Percentiles rank a stretch among this genome's conserved stretches.
These are phyloP conservation scores for Akabosia matsudoensis DNA, from an alignment of 1,140 invertebrate genomes.

Conservation along the genomic window DNA sequence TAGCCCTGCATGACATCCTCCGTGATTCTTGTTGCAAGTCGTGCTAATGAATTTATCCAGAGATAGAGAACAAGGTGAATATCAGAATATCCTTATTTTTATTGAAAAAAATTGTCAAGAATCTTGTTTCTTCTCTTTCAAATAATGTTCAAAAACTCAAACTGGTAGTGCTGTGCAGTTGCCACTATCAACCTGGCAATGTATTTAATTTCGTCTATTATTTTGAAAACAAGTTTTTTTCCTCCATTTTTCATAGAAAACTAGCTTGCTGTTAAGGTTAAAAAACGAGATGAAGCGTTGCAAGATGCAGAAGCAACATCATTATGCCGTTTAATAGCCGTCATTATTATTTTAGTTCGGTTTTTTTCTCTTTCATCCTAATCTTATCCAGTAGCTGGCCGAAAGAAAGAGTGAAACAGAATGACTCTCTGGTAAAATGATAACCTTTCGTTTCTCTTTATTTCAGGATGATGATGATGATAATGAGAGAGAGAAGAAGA, in stretches of 20 bases:
- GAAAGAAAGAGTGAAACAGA: no score
- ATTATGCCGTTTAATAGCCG: conserved; percentile 12
- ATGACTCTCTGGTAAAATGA: no score
- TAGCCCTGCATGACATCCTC: no score
- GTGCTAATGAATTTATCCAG: conserved; percentile 1
- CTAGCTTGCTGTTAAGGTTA: neutral
- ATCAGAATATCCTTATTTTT: no score
- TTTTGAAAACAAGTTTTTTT: conserved; percentile 21
- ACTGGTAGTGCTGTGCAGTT: no score
- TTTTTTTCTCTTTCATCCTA: conserved; percentile 14
- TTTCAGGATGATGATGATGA: no score
- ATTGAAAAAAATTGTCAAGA: no score
- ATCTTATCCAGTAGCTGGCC: conserved; percentile 15
- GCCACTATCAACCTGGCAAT: no score
- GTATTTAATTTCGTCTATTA: conserved; percentile 21
- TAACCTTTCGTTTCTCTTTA: no score
- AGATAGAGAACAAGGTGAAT: neutral
- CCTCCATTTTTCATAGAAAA: neutral
- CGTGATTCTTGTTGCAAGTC: neutral
- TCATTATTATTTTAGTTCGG: conserved; percentile 7
- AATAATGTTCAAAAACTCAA: no score
- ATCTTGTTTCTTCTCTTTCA: no score
- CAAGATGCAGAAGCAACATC: neutral
- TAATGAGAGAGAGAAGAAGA: no score
- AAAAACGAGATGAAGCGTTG: neutral